phyloP scores from a whole-genome alignment of 2,797 vertebrate genomes.

The Pangasius larnaudii region DNA sequence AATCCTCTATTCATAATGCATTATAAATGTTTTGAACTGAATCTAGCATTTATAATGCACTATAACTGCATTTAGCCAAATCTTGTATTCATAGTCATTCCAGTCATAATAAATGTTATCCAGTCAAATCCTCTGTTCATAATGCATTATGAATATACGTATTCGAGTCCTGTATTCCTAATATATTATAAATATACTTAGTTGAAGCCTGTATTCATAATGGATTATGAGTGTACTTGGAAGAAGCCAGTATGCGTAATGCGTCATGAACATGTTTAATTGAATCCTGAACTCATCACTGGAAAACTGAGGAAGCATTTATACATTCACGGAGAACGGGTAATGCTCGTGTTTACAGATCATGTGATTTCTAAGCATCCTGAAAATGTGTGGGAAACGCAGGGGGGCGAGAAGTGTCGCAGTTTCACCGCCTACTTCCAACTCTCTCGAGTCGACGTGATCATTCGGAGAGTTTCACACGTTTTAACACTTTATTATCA shows the following conservation, averaged over 20 bases:
- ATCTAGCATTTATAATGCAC: too few species aligned
- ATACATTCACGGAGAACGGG: not conserved
- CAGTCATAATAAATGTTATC: not conserved
- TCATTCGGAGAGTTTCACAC: constrained; percentile 39
- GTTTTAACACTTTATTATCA: constrained; percentile 16
- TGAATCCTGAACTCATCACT: not conserved
- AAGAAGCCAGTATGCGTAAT: not conserved
- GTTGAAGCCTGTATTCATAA: not conserved
- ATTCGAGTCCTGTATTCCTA: not conserved
- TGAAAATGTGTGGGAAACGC: constrained; percentile 35
- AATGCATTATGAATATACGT: not conserved
- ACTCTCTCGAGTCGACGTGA: constrained; percentile 17
- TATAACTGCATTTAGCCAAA: not conserved
- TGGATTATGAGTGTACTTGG: not conserved
- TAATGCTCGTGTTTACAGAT: constrained; percentile 18
- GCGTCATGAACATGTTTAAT: not conserved
- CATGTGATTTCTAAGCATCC: constrained; percentile 58
- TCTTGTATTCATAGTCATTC: not conserved
- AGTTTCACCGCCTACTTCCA: constrained; percentile 47
- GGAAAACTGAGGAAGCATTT: not conserved
- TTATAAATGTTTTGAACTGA: not conserved
- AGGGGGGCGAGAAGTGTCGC: constrained; percentile 31
- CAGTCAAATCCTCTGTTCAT: not conserved
- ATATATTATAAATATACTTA: not conserved
- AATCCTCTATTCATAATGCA: not conserved